Evolutionary conservation across 2,113 vertebrate species (phyloP).

Genomic region (Equus przewalskii): DNA sequence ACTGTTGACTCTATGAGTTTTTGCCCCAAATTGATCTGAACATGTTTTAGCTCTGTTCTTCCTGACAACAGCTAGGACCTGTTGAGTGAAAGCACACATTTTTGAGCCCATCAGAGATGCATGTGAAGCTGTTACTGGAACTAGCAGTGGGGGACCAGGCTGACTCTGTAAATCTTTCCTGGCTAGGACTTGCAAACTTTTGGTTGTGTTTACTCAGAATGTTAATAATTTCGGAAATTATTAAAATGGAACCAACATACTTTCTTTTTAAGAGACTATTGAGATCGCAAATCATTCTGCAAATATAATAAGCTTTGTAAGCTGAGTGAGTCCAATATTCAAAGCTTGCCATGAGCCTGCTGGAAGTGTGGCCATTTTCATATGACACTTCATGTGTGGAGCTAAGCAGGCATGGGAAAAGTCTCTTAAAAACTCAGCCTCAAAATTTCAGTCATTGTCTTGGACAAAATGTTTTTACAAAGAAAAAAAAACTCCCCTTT

Average conservation of each 20-base stretch:
- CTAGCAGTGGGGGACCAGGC: neutral
- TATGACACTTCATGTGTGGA: neutral
- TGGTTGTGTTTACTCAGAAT: slow-evolving; percentile 58
- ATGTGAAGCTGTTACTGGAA: neutral
- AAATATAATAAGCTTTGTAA: slow-evolving; percentile 53
- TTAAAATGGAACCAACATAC: slow-evolving; percentile 58
- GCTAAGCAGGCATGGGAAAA: neutral
- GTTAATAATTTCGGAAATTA: slow-evolving; percentile 74
- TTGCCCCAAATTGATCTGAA: neutral
- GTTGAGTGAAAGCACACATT: neutral
- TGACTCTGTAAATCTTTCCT: slow-evolving; percentile 69
- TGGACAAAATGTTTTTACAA: neutral
- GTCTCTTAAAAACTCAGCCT: neutral
- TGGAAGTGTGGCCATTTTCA: neutral
- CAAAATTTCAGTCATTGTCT: slow-evolving; percentile 10
- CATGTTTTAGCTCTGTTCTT: slow-evolving; percentile 7
- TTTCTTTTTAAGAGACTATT: slow-evolving; percentile 68
- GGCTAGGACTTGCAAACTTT: slow-evolving; percentile 17
- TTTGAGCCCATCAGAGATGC: neutral
- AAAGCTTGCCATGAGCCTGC: neutral
- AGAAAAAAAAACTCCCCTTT: neutral
- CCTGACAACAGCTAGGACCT: neutral
- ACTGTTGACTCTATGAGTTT: neutral
- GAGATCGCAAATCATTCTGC: slow-evolving; percentile 50
- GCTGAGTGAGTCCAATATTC: neutral